Base-by-base conservation (phyloP, 2,113 vertebrate species). In the Oriolus oriolus region DNA sequence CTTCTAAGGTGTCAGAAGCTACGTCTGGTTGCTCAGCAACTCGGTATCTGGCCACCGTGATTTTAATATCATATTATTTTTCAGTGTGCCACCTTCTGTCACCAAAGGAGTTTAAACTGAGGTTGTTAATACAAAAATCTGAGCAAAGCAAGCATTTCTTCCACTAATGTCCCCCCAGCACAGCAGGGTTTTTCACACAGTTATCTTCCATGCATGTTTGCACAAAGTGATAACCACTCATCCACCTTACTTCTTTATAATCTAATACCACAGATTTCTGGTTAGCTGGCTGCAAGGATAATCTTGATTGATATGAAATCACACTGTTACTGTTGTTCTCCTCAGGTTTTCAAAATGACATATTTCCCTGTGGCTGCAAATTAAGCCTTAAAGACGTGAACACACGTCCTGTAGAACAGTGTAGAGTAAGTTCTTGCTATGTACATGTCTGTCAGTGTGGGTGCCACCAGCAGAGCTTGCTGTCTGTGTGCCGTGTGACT, bases 1-100 rank as follows among this genome's bases (percentile, higher is more conserved):
- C 90, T 97, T 97, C 41, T 71, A 90, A 91, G 90, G 93, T 95
- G 81, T 94, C 95, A 95, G 92, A 89, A 96, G 56, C 77, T 96
- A 74, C 13, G 24, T 95, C 65, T 91, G 60, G 89, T 95, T 97
- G 95, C 93, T 81, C 93, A 95, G 94, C 94, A 95, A 96, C 96
- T 95, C 64, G 23, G 2, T 95, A 44, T 95, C 91, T 87, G 95
- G 77, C 84, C 77, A 68, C 64, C 68, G 39, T 81, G 64, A 78
- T 97, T 92, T 92, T 93, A 95, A 80, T 95, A 86, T 53, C 49
- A 20, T 68, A 74, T 77, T 94, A 92, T 92, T 95, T 84, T 94
- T 87, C 73, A 64, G 31, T 92, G 3, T 93, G 31, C 60, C 39
- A 56, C 83, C 89, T 95, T 95, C 83, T 95, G 73, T 88, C 64